These are phyloP conservation scores for Cryptotermes secundus DNA, from an alignment of 1,140 invertebrate genomes.

Conservation along the genomic window DNA sequence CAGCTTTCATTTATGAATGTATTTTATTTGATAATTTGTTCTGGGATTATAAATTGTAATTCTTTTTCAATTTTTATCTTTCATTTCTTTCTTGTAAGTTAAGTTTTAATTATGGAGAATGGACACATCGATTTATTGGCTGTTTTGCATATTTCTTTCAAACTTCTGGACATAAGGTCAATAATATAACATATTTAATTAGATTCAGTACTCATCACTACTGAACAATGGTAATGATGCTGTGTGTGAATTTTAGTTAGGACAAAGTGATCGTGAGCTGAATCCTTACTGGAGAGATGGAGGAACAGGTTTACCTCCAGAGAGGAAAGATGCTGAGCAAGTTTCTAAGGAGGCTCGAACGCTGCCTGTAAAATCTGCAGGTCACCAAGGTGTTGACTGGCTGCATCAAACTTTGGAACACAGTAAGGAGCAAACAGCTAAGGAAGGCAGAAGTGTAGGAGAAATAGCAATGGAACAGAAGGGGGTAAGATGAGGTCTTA, in stretches of 20 bases:
- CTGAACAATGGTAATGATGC: neutral
- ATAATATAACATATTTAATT: neutral
- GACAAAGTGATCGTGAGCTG: slow-evolving; percentile 72
- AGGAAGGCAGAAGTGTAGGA: slow-evolving; percentile 57
- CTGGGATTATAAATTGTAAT: too few relatives aligned
- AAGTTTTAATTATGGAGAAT: too few relatives aligned
- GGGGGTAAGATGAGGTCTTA: slow-evolving; percentile 53
- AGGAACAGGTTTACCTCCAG: slow-evolving; percentile 72
- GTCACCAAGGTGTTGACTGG: slow-evolving; percentile 55
- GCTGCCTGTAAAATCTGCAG: slow-evolving; percentile 37
- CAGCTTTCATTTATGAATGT: too few relatives aligned
- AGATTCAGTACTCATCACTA: neutral
- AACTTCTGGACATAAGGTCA: neutral
- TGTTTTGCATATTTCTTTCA: too few relatives aligned
- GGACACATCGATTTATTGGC: too few relatives aligned
- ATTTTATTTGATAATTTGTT: too few relatives aligned
- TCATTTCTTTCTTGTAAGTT: too few relatives aligned
- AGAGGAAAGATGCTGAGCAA: slow-evolving; percentile 40
- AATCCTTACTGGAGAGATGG: slow-evolving; percentile 94
- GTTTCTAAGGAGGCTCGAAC: slow-evolving; percentile 35
- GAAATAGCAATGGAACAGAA: slow-evolving; percentile 63
- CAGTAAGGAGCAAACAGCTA: slow-evolving; percentile 58
- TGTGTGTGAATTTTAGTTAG: slow-evolving; percentile 53
- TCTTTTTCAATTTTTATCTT: too few relatives aligned
- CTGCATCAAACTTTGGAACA: slow-evolving; percentile 57